These are phyloP conservation scores for Chaetodon auriga DNA, from an alignment of 2,113 vertebrate genomes.

Conservation along the genomic window DNA sequence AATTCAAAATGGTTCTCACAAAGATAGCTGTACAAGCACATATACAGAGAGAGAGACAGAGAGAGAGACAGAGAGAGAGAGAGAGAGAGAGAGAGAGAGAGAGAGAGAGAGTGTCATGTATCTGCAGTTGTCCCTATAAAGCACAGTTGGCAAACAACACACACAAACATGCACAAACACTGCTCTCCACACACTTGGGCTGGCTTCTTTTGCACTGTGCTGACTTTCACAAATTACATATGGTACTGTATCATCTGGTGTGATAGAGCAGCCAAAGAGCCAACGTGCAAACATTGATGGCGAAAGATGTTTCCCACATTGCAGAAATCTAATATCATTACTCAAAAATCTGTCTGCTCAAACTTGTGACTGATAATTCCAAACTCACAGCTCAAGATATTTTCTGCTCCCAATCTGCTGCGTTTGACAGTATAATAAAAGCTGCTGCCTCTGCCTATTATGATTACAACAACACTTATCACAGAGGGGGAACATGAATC, in stretches of 20 bases:
- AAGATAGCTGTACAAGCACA: too few species aligned
- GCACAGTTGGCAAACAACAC: slow-evolving; percentile 59
- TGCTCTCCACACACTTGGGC: slow-evolving; percentile 5
- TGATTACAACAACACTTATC: slow-evolving; percentile 18
- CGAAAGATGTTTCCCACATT: slow-evolving; percentile 19
- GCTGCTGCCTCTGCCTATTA: slow-evolving; percentile 23
- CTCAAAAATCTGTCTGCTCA: not conserved
- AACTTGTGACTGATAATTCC: slow-evolving; percentile 15
- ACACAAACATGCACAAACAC: slow-evolving; percentile 17
- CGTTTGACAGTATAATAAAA: slow-evolving; percentile 20
- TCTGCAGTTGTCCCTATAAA: slow-evolving; percentile 57
- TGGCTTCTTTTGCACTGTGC: slow-evolving; percentile 7
- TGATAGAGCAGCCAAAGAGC: slow-evolving; percentile 14
- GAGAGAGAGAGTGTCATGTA: slow-evolving; percentile 6
- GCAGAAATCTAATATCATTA: slow-evolving; percentile 15
- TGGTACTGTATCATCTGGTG: slow-evolving; percentile 10
- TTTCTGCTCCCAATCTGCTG: slow-evolving; percentile 16
- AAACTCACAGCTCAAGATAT: not conserved
- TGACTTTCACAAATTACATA: slow-evolving; percentile 48
- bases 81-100: too few species aligned
- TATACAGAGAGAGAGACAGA: too few species aligned
- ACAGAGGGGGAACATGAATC: slow-evolving; percentile 18
- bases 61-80: too few species aligned
- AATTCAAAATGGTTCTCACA: too few species aligned
- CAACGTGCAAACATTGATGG: slow-evolving; percentile 6